Conservation (phyloP, 2,797 vertebrate genomes). For the Gadopsis marmoratus region DNA sequence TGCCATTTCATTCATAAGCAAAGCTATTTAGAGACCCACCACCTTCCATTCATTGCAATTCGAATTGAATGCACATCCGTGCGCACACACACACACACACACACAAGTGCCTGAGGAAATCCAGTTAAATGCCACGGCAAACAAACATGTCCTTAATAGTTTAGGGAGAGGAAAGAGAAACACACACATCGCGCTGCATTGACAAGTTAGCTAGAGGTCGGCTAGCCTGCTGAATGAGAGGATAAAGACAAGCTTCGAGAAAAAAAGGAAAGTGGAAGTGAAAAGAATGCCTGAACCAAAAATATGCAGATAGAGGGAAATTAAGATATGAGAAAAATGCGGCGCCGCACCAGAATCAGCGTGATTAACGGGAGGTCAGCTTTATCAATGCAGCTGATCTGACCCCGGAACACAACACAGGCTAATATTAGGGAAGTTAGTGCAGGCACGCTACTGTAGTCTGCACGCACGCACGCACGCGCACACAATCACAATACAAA, state of each 20-base stretch:
- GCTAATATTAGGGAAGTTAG: conserved; percentile 53
- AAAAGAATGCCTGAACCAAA: conserved; percentile 16
- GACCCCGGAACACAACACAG: conserved; percentile 49
- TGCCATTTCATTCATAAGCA: conserved; percentile 63
- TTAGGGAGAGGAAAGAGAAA: conserved; percentile 12
- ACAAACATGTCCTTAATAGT: conserved; percentile 41
- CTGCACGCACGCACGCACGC: conserved; percentile 48
- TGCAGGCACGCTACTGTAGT: conserved; percentile 63
- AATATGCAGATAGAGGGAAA: conserved; percentile 53
- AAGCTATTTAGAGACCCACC: conserved; percentile 45
- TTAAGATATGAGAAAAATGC: conserved; percentile 54
- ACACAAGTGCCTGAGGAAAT: conserved; percentile 32
- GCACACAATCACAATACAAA: conserved; percentile 20
- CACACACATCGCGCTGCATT: conserved; percentile 3
- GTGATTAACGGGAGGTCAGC: conserved; percentile 68
- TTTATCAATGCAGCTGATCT: conserved; percentile 72
- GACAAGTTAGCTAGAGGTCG: conserved; percentile 60
- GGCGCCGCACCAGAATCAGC: conserved; percentile 59
- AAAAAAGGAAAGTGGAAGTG: conserved; percentile 7
- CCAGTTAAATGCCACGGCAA: conserved; percentile 53
- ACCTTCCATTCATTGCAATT: conserved; percentile 54
- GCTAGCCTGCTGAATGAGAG: conserved; percentile 15
- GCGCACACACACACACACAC: neutral
- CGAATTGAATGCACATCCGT: conserved; percentile 16
- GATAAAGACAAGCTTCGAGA: neutral